Base-by-base conservation (phyloP, 2,113 vertebrate species). In the Trinectes maculatus region DNA sequence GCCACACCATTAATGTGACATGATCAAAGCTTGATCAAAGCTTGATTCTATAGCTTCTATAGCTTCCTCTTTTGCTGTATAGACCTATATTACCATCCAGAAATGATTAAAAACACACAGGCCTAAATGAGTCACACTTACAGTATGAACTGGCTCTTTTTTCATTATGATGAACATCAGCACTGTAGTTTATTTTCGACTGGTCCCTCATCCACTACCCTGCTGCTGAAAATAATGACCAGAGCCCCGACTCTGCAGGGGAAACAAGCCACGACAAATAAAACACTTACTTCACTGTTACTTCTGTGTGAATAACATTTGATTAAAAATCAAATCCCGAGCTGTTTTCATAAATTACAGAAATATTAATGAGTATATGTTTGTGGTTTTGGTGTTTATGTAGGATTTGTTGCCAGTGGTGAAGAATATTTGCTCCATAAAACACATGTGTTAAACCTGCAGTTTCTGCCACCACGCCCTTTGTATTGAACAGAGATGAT, bases 341-440 rank as follows among this genome's bases (percentile, higher is more conserved):
- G 28, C 16, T 47, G 44, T 9, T 28, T 49, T 9, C 4, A 8
- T 22, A 49, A 28, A 28, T 28, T 28, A 49, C 5, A 6, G 16
- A 48, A 26, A 48, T 12, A 5, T 16, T 2, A 25, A 48, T 11
- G 13, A 3, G 15, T 49, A 49, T 15, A 16, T n/a, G 29, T 31
- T 28, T 10, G 8, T 55, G 12, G 39, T 47, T 71, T 57, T 48
- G 31, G 5, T 39, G 13, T 68, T 55, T 34, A 29, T 29, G 6
- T 18, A 4, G 22, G 8, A 53, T 21, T 71, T 62, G n/a, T n/a
- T n/a, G n/a, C n/a, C n/a, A n/a, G n/a, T n/a, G n/a, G n/a, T n/a
- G n/a, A n/a, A n/a, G n/a, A n/a, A n/a, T n/a, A n/a, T n/a, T n/a
- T n/a, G n/a, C n/a, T 22, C 42, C 22, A 44, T 44, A 8, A 55